Evolutionary conservation across 2,797 vertebrate species (phyloP).

Genomic region (Scolopax bukidnonensis): DNA sequence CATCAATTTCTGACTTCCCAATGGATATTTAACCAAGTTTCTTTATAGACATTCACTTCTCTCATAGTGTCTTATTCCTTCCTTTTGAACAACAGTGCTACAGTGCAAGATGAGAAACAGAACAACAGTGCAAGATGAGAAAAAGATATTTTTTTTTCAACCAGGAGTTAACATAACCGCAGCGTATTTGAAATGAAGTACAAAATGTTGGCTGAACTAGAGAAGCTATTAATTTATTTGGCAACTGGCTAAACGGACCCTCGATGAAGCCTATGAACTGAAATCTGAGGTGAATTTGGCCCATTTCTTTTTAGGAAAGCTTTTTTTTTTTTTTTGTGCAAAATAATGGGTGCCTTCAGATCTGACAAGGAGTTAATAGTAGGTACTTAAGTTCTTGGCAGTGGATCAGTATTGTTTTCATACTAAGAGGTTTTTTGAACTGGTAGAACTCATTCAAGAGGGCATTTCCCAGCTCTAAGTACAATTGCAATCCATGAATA

Average conservation of each 20-base stretch:
- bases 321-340: background rate
- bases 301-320: conserved; percentile 3
- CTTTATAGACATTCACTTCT: background rate
- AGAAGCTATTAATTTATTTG: conserved; percentile 58
- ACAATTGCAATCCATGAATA: background rate
- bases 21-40: background rate
- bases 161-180: background rate
- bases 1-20: background rate
- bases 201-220: conserved; percentile 18
- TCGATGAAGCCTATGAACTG: background rate
- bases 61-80: background rate
- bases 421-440: conserved; percentile 22
- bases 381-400: conserved; percentile 51
- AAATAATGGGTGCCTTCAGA: conserved; percentile 36
- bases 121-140: background rate
- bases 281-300: conserved; percentile 38
- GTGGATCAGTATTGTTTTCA: conserved; percentile 6
- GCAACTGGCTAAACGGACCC: conserved; percentile 5
- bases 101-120: background rate
- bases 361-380: conserved; percentile 5
- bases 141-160: background rate
- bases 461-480: background rate
- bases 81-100: background rate
- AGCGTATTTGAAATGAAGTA: background rate
- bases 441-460: background rate